Conservation (phyloP, 2,113 vertebrate species). For the Atlantisia rogersi region DNA sequence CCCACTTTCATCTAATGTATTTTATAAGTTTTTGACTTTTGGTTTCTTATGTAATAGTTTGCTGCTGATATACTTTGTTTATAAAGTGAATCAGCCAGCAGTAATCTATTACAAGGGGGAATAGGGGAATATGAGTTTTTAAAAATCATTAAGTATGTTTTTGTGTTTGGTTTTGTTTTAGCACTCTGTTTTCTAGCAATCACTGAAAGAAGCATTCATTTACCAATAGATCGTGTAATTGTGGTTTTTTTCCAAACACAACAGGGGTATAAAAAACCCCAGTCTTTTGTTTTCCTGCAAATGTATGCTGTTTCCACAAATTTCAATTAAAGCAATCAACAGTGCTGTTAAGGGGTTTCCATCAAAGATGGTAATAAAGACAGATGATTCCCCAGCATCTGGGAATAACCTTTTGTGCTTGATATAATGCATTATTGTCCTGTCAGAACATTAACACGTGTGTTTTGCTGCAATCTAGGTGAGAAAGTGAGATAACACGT, state of each 20-base stretch:
- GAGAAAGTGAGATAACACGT: neutral
- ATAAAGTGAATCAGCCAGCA: neutral
- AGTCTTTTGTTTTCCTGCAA: neutral
- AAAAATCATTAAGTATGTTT: neutral
- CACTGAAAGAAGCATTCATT: neutral
- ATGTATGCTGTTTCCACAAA: neutral
- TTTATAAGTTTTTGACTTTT: neutral
- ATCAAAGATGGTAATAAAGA: conserved; percentile 16
- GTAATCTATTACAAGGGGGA: neutral
- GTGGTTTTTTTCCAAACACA: neutral
- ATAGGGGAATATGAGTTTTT: neutral
- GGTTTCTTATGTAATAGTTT: neutral
- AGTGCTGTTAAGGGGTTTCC: neutral
- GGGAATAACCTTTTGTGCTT: neutral
- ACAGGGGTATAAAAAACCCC: neutral
- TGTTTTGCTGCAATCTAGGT: neutral
- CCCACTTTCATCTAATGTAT: neutral
- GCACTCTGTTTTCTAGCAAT: neutral
- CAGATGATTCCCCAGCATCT: neutral
- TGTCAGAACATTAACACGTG: neutral
- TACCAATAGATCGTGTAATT: neutral
- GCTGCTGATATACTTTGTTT: neutral
- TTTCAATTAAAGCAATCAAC: conserved; percentile 33
- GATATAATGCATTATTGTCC: neutral
- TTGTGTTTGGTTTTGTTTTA: neutral